phyloP scores from a whole-genome alignment of 2,888 invertebrate species.

The Thecophora atra region DNA sequence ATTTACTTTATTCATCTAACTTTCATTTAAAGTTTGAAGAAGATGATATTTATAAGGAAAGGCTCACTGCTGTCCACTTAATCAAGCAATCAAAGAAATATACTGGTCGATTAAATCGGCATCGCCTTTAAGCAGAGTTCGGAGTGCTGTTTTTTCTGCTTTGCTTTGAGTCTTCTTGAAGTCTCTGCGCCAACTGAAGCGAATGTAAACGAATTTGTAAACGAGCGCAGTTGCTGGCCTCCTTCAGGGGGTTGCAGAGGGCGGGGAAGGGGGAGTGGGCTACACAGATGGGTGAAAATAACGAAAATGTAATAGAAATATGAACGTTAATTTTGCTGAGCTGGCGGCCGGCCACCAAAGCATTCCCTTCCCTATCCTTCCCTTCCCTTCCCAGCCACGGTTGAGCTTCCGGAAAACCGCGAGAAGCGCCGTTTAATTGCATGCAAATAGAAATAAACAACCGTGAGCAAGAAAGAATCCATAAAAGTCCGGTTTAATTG shows the following conservation, averaged over 20 bases:
- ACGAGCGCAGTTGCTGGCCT: constrained; percentile 9
- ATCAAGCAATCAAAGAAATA: no score
- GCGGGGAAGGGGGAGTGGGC: no score
- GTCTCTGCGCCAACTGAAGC: constrained; percentile 28
- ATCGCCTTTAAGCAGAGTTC: not conserved
- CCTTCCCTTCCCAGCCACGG: not conserved
- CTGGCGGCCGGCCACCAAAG: not conserved
- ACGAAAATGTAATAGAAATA: not conserved
- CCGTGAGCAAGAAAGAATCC: constrained; percentile 23
- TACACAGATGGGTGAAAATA: not conserved
- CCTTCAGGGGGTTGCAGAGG: no score
- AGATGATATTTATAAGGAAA: no score
- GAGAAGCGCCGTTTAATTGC: constrained; percentile 11
- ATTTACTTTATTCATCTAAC: no score
- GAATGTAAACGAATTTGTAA: constrained; percentile 28
- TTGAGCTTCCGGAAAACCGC: not conserved
- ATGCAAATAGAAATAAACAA: constrained; percentile 13
- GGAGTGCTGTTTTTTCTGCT: not conserved
- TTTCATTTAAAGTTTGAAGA: no score
- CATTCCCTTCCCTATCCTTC: no score
- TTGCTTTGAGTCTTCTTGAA: not conserved
- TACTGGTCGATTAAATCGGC: no score
- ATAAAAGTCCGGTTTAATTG: constrained; percentile 27
- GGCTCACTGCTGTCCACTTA: no score
- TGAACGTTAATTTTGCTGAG: constrained; percentile 13